Evolutionary conservation across 2,113 vertebrate genomes (phyloP), one percentile per base, ranked within the genome.

Genomic region (Saguinus imperator): DNA sequence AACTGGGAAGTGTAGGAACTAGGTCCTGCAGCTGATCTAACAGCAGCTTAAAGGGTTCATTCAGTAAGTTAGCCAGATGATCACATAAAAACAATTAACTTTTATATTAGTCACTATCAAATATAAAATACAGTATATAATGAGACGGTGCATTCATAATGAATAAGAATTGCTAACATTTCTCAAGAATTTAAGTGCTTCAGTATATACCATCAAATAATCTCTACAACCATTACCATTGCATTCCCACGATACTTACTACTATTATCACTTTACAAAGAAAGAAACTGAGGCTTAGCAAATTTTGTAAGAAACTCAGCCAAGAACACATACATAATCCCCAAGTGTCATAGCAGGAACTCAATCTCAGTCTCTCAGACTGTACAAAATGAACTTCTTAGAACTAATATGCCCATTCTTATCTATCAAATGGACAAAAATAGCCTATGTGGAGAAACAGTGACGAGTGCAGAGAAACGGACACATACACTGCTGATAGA

Each of bases 221-320:
- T 75, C 45, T 37, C 57, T 48, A 90, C 3, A 61, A 32, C 1
- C 35, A 72, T 32, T 48, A 77, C 27, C 43, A 48, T 23, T 16
- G 16, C n/a, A 50, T 57, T n/a, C 58, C 9, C 13, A 77, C 48
- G 73, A 58, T 0, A 32, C 6, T 17, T 68, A 55, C 70, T 45
- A 45, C 37, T 8, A n/a, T 29, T 23, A 66, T 23, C 48, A 80
- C 52, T 88, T 92, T 72, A 66, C 13, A 83, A 76, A 35, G 45
- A 45, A 91, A 75, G 50, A 91, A 95, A 80, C 58, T 64, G 45
- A 89, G 37, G 12, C 29, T 83, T 55, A 64, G 18, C 37, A 43
- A 66, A 86, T 91, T 43, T 43, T 66, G 37, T 43, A 94, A 75
- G 70, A 97, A 94, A 95, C 45, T 27, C 85, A 23, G 11, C 7